phyloP scores from a whole-genome alignment of 2,113 vertebrate genomes.

The Boulengeromyrus knoepffleri region DNA sequence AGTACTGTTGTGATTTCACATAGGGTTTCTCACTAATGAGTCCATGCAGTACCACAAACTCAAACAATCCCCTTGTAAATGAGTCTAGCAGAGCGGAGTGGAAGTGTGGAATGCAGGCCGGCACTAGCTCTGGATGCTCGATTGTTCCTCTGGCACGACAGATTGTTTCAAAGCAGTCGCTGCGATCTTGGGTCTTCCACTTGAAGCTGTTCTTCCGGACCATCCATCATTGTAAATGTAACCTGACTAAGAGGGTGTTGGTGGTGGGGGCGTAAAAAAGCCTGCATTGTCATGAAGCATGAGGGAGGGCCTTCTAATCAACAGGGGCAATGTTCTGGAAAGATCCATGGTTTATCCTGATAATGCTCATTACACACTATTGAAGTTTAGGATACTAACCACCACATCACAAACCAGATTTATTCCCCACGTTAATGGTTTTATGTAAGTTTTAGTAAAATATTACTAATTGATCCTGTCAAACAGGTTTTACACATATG shows the following conservation, averaged over 20 bases:
- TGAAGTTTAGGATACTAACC: background rate
- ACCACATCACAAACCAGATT: background rate
- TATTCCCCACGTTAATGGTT: background rate
- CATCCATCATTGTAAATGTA: slow-evolving; percentile 11
- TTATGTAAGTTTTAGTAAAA: background rate
- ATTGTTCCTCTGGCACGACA: slow-evolving; percentile 22
- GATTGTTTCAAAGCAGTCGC: slow-evolving; percentile 30
- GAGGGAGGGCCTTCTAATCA: background rate
- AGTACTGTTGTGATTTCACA: slow-evolving; percentile 23
- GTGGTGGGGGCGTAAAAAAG: too few species aligned
- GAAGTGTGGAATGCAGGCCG: slow-evolving; percentile 21
- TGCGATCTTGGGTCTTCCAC: slow-evolving; percentile 26
- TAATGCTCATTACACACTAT: background rate
- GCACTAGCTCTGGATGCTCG: slow-evolving; percentile 22
- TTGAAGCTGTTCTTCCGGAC: background rate
- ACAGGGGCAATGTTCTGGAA: background rate
- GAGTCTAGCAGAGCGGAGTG: slow-evolving; percentile 7
- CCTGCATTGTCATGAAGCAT: background rate
- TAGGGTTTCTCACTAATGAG: slow-evolving; percentile 29
- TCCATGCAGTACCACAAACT: slow-evolving; percentile 1
- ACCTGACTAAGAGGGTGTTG: background rate
- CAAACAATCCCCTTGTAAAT: slow-evolving; percentile 28
- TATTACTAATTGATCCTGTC: background rate
- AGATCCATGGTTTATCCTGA: background rate
- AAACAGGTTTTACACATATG: background rate